A percentile compares a stretch with the other conserved stretches of the same genome.
phyloP scores from a whole-genome alignment of 2,888 invertebrate species.

The Spilarctia lutea region DNA sequence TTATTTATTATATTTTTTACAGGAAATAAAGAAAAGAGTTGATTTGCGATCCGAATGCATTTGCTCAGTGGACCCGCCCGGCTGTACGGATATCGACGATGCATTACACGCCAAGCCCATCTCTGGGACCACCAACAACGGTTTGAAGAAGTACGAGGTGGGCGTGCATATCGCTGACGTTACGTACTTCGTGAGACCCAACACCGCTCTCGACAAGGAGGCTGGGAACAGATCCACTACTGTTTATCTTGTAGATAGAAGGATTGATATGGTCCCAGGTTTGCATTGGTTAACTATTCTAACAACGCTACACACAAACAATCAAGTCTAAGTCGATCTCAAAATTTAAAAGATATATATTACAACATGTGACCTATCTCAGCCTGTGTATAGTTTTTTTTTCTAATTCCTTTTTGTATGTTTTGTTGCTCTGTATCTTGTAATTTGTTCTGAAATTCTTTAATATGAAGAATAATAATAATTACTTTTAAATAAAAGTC shows the following conservation, averaged over 20 bases:
- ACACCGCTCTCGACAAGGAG: constrained; percentile 96
- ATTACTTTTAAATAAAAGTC: too few species aligned
- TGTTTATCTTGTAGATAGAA: constrained; percentile 97
- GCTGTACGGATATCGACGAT: constrained; percentile 99
- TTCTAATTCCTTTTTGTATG: too few species aligned
- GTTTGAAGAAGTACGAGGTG: constrained; percentile 84
- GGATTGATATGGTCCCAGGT: constrained; percentile 95
- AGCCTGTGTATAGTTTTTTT: too few species aligned
- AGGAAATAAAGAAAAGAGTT: constrained; percentile 92
- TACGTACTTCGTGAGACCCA: constrained; percentile 97
- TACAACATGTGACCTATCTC: too few species aligned
- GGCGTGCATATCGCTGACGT: constrained; percentile 99
- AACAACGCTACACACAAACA: too few species aligned
- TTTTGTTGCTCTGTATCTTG: too few species aligned
- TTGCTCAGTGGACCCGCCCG: constrained; percentile 99
- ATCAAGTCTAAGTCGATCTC: too few species aligned
- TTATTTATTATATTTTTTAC: constrained; percentile 17
- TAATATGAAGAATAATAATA: too few species aligned
- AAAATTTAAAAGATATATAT: too few species aligned
- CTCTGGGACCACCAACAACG: constrained; percentile 82
- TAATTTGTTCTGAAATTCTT: too few species aligned
- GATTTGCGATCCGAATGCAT: constrained; percentile 95
- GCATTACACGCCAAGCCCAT: constrained; percentile 96
- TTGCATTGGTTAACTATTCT: background rate
- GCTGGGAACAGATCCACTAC: constrained; percentile 98